Percentiles rank a stretch among this genome's conserved stretches.
phyloP scores from a whole-genome alignment of 2,888 invertebrate species.

The Ectobius pallidus region DNA sequence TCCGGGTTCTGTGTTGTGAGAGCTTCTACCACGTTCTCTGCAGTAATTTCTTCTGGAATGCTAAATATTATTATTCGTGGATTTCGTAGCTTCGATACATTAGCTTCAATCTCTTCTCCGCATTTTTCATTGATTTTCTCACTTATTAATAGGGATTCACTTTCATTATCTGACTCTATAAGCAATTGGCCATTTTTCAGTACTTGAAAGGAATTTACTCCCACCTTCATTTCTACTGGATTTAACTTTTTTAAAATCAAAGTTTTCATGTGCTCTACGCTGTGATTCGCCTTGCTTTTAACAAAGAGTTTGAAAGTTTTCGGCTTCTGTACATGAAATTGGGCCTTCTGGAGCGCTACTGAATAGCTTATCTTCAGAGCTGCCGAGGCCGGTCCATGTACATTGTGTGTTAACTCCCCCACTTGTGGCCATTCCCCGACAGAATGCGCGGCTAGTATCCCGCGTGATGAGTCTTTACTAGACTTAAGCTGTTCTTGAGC shows the following conservation, averaged over 20 bases:
- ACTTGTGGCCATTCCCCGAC: background rate
- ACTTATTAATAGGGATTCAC: background rate
- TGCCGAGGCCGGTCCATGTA: background rate
- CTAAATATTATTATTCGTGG: background rate
- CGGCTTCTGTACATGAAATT: background rate
- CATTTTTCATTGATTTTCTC: background rate
- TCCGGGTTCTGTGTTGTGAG: too few species aligned
- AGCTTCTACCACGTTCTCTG: too few species aligned
- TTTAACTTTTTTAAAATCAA: background rate
- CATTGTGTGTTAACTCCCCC: background rate
- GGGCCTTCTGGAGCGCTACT: background rate
- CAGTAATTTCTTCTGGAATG: too few species aligned
- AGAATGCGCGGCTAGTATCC: background rate
- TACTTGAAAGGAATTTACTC: background rate
- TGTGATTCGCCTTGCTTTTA: background rate
- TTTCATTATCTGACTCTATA: background rate
- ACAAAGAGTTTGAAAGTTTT: background rate
- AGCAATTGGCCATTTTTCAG: background rate
- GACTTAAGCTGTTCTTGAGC: too few species aligned
- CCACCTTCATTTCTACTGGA: background rate
- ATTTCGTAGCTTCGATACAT: background rate
- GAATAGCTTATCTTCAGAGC: background rate
- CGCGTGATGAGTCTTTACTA: too few species aligned
- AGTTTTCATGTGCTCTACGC: background rate
- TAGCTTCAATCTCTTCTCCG: background rate